phyloP scores from a whole-genome alignment of 2,888 invertebrate genomes.

The Rhingia campestris region DNA sequence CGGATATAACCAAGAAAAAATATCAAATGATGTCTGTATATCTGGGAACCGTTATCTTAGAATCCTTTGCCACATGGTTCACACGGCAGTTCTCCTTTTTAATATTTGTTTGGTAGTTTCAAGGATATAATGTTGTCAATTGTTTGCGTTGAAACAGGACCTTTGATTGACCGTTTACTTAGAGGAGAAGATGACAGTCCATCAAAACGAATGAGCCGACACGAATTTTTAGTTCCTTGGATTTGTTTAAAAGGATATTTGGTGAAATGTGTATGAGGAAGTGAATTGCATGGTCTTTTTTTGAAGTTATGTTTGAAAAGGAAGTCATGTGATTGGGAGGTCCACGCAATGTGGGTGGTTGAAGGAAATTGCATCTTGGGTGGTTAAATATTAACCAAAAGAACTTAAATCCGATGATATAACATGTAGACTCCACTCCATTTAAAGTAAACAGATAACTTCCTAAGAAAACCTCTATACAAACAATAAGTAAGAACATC shows the following conservation, averaged over 20 bases:
- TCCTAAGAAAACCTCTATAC: neutral
- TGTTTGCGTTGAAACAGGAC: conserved; percentile 33
- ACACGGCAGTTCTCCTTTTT: conserved; percentile 44
- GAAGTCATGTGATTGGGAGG: conserved; percentile 21
- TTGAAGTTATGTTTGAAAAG: neutral
- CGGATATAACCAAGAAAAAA: conserved; percentile 36
- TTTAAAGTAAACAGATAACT: too few relatives aligned
- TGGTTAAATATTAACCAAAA: neutral
- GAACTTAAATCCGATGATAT: too few relatives aligned
- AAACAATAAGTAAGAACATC: neutral
- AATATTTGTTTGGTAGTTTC: conserved; percentile 37
- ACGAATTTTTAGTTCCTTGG: conserved; percentile 61
- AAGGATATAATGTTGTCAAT: conserved; percentile 27
- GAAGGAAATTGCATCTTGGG: neutral
- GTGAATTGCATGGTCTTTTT: conserved; percentile 40
- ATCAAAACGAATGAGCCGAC: conserved; percentile 73
- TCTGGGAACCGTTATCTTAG: conserved; percentile 61
- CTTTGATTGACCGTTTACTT: conserved; percentile 44
- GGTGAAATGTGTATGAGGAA: conserved; percentile 25
- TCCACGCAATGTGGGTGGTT: neutral
- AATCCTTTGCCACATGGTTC: conserved; percentile 60
- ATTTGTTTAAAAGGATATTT: neutral
- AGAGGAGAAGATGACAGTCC: conserved; percentile 57
- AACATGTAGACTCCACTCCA: too few relatives aligned
- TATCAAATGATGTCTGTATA: conserved; percentile 56